Conservation (phyloP, 2,797 vertebrate species). For the Syncerus caffer region DNA sequence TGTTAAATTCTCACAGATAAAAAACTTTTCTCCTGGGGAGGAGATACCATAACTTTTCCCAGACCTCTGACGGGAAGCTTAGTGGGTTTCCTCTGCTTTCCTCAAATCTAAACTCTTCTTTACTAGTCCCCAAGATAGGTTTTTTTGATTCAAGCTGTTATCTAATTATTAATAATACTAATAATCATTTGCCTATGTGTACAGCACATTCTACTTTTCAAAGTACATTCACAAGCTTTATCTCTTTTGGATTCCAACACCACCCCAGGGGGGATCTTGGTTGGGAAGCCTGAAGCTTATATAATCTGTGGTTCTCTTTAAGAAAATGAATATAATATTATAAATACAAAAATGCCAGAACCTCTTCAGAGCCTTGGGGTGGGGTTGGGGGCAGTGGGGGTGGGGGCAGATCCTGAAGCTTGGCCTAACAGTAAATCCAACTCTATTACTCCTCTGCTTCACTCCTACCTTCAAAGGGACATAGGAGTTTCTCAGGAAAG, state of each 20-base stretch:
- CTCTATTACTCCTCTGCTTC: neutral
- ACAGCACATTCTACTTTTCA: neutral
- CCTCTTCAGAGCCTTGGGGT: neutral
- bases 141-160: neutral
- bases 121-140: neutral
- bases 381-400: no score
- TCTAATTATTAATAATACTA: neutral
- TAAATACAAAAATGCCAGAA: neutral
- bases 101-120: neutral
- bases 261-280: neutral
- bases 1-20: constrained; percentile 24
- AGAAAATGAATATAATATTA: constrained; percentile 18
- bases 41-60: neutral
- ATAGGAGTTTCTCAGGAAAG: neutral
- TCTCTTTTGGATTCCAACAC: neutral
- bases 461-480: neutral
- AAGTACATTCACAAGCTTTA: neutral
- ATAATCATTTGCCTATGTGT: neutral
- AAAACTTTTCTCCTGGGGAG: neutral
- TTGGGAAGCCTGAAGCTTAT: neutral
- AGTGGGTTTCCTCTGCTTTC: neutral
- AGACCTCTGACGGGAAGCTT: neutral
- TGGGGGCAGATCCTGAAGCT: neutral
- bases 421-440: neutral
- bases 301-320: neutral